These are phyloP conservation scores for Hippocampus abdominalis DNA, from an alignment of 2,113 vertebrate genomes.

Conservation along the genomic window DNA sequence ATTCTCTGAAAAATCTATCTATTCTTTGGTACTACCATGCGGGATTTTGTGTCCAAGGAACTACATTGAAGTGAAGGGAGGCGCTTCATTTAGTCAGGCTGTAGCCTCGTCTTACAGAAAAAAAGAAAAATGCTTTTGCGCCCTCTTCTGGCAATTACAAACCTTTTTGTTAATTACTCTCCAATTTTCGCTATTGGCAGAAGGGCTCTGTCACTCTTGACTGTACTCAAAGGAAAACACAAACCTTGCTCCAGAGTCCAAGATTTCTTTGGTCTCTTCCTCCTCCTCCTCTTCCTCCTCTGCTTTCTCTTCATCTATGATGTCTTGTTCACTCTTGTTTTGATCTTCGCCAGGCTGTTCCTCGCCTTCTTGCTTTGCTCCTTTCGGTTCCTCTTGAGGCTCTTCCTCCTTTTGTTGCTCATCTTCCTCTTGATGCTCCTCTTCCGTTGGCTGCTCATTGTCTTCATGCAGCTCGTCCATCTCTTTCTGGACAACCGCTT, in stretches of 20 bases:
- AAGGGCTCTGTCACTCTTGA: too few species aligned
- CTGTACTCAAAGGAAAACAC: constrained; percentile 3
- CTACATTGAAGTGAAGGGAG: too few species aligned
- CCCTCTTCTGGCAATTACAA: too few species aligned
- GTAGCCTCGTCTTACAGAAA: too few species aligned
- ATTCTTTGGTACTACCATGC: neutral
- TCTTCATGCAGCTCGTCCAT: constrained; percentile 6
- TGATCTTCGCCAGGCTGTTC: neutral
- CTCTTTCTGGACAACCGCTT: constrained; percentile 18
- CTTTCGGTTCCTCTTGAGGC: constrained; percentile 10
- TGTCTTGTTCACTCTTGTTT: neutral
- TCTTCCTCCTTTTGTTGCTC: constrained; percentile 15
- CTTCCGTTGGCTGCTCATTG: constrained; percentile 10
- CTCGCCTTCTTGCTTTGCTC: neutral
- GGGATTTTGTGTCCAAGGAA: too few species aligned
- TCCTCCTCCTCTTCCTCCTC: constrained; percentile 23
- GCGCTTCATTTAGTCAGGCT: too few species aligned
- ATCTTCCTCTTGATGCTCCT: constrained; percentile 16
- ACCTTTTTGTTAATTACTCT: too few species aligned
- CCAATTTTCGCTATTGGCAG: neutral
- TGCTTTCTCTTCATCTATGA: constrained; percentile 2
- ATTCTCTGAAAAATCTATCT: neutral
- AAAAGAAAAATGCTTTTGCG: too few species aligned
- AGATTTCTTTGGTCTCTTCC: constrained; percentile 30
- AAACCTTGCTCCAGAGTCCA: constrained; percentile 58